Conservation (phyloP, 2,797 vertebrate genomes). For the Lepus townsendii region DNA sequence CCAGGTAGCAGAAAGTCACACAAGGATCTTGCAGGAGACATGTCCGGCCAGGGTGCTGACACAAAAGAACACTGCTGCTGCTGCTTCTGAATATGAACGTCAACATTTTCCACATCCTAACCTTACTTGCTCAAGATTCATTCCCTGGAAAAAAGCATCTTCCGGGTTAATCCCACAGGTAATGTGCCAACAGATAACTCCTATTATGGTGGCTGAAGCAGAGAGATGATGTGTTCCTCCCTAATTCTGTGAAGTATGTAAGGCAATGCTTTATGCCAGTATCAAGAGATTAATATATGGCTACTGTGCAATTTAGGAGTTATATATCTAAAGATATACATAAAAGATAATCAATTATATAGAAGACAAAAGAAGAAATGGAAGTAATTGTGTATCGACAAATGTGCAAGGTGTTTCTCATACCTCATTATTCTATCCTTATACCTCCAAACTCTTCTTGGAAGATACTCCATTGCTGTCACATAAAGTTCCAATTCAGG, state of each 20-base stretch:
- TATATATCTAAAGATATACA: neutral
- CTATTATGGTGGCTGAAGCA: neutral
- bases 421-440: neutral
- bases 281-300: neutral
- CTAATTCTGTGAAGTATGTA: neutral
- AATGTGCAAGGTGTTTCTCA: fast-evolving
- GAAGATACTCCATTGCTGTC: neutral
- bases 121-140: neutral
- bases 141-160: neutral
- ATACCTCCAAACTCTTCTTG: neutral
- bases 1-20: neutral
- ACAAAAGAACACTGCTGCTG: fast-evolving
- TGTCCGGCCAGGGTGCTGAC: neutral
- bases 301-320: neutral
- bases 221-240: neutral
- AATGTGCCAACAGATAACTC: neutral
- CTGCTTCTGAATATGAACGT: neutral
- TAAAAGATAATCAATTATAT: neutral
- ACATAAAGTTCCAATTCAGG: neutral
- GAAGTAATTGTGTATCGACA: neutral
- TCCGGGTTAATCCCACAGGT: neutral
- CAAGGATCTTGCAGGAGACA: neutral
- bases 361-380: neutral
- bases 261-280: neutral
- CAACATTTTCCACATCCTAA: neutral